These are phyloP conservation scores for Pharmacophagus antenor DNA, from an alignment of 2,888 invertebrate genomes.

Conservation along the genomic window DNA sequence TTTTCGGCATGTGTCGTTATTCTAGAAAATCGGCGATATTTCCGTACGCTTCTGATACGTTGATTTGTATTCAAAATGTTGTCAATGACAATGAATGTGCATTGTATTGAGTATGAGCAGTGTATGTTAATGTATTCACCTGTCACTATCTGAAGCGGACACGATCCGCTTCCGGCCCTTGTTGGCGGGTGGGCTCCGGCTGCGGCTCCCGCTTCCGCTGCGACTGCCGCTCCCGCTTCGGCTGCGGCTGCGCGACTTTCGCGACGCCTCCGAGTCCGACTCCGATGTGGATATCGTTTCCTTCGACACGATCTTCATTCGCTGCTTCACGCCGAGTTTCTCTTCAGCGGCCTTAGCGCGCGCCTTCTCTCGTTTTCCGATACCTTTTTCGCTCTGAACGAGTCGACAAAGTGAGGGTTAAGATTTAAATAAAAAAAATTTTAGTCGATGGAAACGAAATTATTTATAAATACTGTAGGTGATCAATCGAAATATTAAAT, in stretches of 20 bases:
- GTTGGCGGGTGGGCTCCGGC: constrained; percentile 67
- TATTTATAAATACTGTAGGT: too few species aligned
- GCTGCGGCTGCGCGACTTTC: constrained; percentile 54
- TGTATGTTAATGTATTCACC: constrained; percentile 45
- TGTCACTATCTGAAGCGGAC: constrained; percentile 82
- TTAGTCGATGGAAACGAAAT: too few species aligned
- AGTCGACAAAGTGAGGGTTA: background rate
- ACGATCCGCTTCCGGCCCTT: constrained; percentile 81
- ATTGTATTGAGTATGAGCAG: too few species aligned
- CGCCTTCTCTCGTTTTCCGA: constrained; percentile 65
- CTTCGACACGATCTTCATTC: constrained; percentile 94
- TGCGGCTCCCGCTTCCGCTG: constrained; percentile 78
- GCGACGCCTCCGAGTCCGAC: constrained; percentile 83
- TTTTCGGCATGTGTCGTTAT: too few species aligned
- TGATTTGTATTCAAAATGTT: too few species aligned
- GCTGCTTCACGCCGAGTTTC: constrained; percentile 90
- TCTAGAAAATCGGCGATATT: too few species aligned
- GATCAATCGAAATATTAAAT: too few species aligned
- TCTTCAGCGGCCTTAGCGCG: constrained; percentile 75
- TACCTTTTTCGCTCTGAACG: constrained; percentile 64
- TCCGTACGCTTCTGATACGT: too few species aligned
- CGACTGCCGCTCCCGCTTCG: constrained; percentile 47
- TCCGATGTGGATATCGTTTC: constrained; percentile 96
- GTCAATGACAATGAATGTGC: too few species aligned
- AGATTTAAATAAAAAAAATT: background rate